phyloP scores from a whole-genome alignment of 2,113 vertebrate genomes.

The Melanocharis versteri region DNA sequence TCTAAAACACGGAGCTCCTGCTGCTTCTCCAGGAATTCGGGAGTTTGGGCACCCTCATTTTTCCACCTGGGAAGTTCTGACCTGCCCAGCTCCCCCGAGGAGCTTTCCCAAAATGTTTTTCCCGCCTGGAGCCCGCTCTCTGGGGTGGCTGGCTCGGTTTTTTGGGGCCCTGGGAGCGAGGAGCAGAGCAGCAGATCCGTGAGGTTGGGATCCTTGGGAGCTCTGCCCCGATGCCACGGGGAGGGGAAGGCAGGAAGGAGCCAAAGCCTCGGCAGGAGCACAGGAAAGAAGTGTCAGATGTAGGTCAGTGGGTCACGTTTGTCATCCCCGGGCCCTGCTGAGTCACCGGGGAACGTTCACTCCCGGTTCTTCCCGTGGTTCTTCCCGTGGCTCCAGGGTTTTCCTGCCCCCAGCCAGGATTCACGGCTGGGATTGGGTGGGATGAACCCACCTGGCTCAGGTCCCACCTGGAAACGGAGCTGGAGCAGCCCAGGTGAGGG shows the following conservation, averaged over 20 bases:
- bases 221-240: not conserved
- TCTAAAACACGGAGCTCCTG: not conserved
- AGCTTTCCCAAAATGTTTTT: not conserved
- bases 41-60: not conserved
- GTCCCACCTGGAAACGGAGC: not conserved
- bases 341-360: not conserved
- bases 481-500: not conserved
- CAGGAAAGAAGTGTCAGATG: not conserved
- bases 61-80: not conserved
- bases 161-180: not conserved
- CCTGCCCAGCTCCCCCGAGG: not conserved
- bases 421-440: not conserved
- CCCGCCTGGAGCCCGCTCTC: not conserved
- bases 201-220: not conserved
- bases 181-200: not conserved
- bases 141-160: not conserved
- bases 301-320: not conserved
- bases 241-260: not conserved
- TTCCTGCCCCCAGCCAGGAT: not conserved
- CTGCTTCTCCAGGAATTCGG: not conserved
- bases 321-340: not conserved
- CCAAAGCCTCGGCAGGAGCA: not conserved
- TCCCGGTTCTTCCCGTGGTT: accelerated
- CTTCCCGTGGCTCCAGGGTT: not conserved
- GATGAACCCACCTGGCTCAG: not conserved